Percentiles rank a stretch among this genome's conserved stretches.
Evolutionary conservation across 2,888 invertebrate genomes (phyloP).

Genomic region (Caenorhabditis wallacei): DNA sequence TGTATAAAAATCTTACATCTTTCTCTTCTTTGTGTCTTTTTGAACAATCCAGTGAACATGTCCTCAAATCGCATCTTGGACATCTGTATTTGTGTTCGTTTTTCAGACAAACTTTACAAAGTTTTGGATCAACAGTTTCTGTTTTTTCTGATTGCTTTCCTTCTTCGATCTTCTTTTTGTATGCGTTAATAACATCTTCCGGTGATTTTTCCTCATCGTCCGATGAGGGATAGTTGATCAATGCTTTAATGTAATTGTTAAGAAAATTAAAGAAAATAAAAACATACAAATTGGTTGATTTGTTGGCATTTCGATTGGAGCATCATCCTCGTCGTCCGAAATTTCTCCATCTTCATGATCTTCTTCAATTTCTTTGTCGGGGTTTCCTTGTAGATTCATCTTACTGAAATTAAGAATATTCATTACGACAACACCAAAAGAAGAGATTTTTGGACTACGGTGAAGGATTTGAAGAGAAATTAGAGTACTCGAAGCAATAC

Average conservation of each 20-base stretch:
- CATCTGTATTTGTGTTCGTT: constrained; percentile 76
- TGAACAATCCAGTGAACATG: constrained; percentile 78
- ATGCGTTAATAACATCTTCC: constrained; percentile 65
- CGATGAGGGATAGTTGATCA: constrained; percentile 40
- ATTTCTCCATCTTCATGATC: constrained; percentile 67
- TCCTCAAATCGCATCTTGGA: constrained; percentile 77
- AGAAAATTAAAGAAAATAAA: neutral
- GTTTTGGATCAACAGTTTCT: constrained; percentile 54
- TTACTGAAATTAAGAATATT: constrained; percentile 8
- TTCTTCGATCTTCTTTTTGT: constrained; percentile 54
- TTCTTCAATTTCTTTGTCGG: neutral
- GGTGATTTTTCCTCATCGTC: constrained; percentile 62
- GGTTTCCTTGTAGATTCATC: constrained; percentile 17
- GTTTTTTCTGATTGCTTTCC: constrained; percentile 5
- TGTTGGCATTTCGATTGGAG: constrained; percentile 39
- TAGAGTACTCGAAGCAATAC: too few relatives aligned
- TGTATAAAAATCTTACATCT: constrained; percentile 59
- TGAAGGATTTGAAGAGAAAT: too few relatives aligned
- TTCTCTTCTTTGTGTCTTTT: constrained; percentile 76
- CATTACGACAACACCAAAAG: too few relatives aligned
- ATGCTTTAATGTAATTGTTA: neutral
- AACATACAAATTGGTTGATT: constrained; percentile 35
- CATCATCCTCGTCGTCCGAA: constrained; percentile 59
- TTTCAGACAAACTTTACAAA: constrained; percentile 70
- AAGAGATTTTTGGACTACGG: too few relatives aligned